Evolutionary conservation across 2,113 vertebrate genomes (phyloP).

Genomic region (Dinomys branickii): DNA sequence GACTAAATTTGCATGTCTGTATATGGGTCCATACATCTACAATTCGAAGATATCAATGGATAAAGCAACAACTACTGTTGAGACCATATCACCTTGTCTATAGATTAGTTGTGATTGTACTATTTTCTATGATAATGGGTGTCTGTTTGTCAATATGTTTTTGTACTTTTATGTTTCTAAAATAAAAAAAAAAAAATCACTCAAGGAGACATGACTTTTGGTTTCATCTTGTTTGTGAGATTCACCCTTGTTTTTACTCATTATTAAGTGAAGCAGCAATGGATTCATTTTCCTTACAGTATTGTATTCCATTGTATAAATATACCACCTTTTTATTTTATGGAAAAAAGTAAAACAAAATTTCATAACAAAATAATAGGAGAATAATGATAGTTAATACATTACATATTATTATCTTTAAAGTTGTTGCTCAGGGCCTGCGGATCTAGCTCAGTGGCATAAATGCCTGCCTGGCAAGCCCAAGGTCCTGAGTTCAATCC

Average conservation of each 20-base stretch:
- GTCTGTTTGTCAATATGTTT: no score
- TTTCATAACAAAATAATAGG: neutral
- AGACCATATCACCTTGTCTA: no score
- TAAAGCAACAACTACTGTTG: no score
- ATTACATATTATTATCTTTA: neutral
- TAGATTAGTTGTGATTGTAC: no score
- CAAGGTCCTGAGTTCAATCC: no score
- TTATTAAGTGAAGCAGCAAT: neutral
- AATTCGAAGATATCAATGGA: no score
- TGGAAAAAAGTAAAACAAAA: neutral
- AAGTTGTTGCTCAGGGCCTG: neutral
- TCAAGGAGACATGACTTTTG: neutral
- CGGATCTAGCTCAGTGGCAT: no score
- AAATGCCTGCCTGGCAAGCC: no score
- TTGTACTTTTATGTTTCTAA: no score
- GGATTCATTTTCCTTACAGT: neutral
- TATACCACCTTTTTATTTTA: neutral
- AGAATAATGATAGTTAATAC: neutral
- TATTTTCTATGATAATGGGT: no score
- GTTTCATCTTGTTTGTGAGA: neutral
- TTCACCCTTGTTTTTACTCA: neutral
- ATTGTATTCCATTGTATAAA: neutral
- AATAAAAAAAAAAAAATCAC: neutral
- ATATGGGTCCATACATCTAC: no score
- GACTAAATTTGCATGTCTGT: no score